These are phyloP conservation scores for Mantis religiosa DNA, from an alignment of 2,888 invertebrate species.

Conservation along the genomic window DNA sequence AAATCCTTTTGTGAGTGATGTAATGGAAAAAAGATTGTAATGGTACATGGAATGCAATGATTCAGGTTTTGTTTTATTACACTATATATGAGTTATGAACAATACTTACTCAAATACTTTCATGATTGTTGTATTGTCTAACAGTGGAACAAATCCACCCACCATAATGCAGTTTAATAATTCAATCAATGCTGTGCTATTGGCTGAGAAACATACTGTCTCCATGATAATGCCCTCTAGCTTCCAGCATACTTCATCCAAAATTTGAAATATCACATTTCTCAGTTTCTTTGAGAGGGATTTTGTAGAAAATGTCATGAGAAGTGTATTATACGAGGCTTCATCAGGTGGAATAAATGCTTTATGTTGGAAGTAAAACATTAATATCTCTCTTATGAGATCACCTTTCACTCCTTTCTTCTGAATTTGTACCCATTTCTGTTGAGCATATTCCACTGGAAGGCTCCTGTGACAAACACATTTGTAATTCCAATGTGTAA, in stretches of 20 bases:
- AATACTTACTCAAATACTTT: conserved; percentile 22
- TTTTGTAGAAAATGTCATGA: conserved; percentile 25
- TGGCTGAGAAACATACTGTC: conserved; percentile 20
- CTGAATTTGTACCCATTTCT: conserved; percentile 26
- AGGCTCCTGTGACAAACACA: conserved; percentile 21
- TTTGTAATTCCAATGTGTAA: too few relatives aligned
- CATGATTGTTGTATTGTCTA: conserved; percentile 21
- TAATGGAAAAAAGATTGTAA: not conserved
- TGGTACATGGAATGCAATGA: not conserved
- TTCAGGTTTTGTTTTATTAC: not conserved
- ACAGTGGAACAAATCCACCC: conserved; percentile 21
- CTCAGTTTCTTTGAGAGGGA: conserved; percentile 26
- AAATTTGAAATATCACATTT: conserved; percentile 28
- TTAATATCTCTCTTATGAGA: conserved; percentile 25
- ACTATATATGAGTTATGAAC: not conserved
- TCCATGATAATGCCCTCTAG: conserved; percentile 28
- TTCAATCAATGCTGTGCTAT: conserved; percentile 6
- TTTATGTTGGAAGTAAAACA: conserved; percentile 28
- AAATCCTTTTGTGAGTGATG: too few relatives aligned
- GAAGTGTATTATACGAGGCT: conserved; percentile 21
- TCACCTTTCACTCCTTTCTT: conserved; percentile 26
- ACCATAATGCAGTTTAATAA: conserved; percentile 22
- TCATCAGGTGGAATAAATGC: conserved; percentile 19
- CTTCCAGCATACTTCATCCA: conserved; percentile 27
- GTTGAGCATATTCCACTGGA: conserved; percentile 21